Evolutionary conservation across 2,113 vertebrate species (phyloP).

Genomic region (Ploceus nigricollis): DNA sequence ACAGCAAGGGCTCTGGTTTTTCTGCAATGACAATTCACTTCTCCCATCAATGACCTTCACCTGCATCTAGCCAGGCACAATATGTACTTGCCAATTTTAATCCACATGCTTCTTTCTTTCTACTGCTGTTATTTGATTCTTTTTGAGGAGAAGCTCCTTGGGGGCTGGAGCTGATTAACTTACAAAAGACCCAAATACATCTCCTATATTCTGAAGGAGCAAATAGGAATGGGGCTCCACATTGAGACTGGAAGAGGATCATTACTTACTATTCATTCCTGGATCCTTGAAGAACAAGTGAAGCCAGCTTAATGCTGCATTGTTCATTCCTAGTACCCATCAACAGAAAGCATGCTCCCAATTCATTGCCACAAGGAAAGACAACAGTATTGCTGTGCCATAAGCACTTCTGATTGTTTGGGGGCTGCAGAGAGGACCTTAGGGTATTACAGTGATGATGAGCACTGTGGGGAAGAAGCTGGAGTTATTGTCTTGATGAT

Average conservation of each 20-base stretch:
- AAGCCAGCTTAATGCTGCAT: slow-evolving; percentile 43
- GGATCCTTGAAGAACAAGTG: slow-evolving; percentile 51
- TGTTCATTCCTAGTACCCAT: slow-evolving; percentile 49
- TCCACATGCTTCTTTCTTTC: background rate
- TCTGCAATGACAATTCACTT: background rate
- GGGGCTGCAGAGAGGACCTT: slow-evolving; percentile 21
- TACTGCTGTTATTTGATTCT: background rate
- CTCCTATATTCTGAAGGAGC: background rate
- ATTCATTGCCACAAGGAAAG: slow-evolving; percentile 28
- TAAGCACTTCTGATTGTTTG: slow-evolving; percentile 7
- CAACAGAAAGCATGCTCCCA: slow-evolving; percentile 45
- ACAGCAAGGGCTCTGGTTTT: background rate
- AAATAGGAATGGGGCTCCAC: background rate
- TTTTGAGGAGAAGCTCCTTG: background rate
- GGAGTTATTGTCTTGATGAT: slow-evolving; percentile 31
- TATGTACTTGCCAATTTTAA: background rate
- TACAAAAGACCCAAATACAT: slow-evolving; percentile 4
- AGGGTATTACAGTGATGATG: slow-evolving; percentile 33
- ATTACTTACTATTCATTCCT: slow-evolving; percentile 57
- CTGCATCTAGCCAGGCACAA: background rate
- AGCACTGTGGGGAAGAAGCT: slow-evolving; percentile 36
- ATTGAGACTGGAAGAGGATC: slow-evolving; percentile 32
- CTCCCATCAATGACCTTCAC: background rate
- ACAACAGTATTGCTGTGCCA: background rate
- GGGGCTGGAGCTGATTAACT: background rate